Base-by-base conservation (phyloP, 2,888 invertebrate genomes). In the Cryptocephalus primarius region DNA sequence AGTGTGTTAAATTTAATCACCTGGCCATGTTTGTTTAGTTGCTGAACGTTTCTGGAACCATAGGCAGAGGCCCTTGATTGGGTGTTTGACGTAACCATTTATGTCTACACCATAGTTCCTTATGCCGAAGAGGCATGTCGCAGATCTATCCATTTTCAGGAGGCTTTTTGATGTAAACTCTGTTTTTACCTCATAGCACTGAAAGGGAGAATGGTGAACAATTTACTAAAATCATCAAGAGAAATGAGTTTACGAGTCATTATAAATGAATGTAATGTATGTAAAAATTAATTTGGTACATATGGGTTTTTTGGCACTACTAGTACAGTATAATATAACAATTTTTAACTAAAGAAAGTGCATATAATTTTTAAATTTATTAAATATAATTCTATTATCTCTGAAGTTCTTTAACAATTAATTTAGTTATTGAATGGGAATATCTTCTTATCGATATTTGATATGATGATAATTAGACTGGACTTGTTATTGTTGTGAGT, bases 1-100 rank as follows among this genome's bases (percentile, higher is more conserved):
- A 36, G 4, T 11, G 12, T 6, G n/a, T 4, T 36, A 12, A 12
- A 33, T 39, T 42, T 33, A 43, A 38, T 47, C 45, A 73, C 88
- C 89, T 50, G 95, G 94, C 88, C 92, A 95, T 38, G 94, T 94
- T 70, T 89, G 89, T 73, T 95, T 95, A 44, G 86, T 90, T 51
- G 84, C 79, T 55, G 93, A 88, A 60, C 95, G 77, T 65, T 88
- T 87, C 68, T 93, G 94, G 60, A 95, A 75, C 95, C 95, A 95
- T 64, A 92, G 80, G 71, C 89, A 90, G 40, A 92, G 72, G 6
- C 92, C 89, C 69, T 84, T 84, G 43, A 82, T 80, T 33, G 88
- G 88, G 71, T 91, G 86, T 64, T 79, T 80, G 44, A 91, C 85
- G 69, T 88, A 96, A 10, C 94, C 95, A 68, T 91, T 94, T 48